A percentile compares a stretch with the other conserved stretches of the same genome.
These are phyloP conservation scores for Euproctis similis DNA, from an alignment of 2,888 invertebrate species.

Conservation along the genomic window DNA sequence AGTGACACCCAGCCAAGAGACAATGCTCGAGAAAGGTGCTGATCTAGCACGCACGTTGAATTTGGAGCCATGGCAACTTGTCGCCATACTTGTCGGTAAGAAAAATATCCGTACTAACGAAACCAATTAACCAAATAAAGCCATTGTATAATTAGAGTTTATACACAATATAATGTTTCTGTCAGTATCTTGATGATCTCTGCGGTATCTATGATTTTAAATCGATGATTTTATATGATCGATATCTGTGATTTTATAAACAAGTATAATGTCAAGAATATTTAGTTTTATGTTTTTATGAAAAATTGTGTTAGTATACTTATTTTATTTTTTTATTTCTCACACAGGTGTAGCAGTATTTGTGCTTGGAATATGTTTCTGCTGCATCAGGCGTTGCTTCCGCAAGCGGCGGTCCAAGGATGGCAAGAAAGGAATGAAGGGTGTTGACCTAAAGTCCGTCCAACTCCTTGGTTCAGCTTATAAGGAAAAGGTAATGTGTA, in stretches of 20 bases:
- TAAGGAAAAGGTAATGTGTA: slow-evolving; percentile 94
- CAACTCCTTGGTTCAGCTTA: slow-evolving; percentile 96
- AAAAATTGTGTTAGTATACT: too few species aligned
- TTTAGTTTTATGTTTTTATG: too few species aligned
- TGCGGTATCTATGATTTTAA: too few species aligned
- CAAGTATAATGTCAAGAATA: too few species aligned
- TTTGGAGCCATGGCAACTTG: slow-evolving; percentile 89
- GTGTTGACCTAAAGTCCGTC: slow-evolving; percentile 97
- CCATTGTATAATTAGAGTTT: too few species aligned
- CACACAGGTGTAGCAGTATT: slow-evolving; percentile 83
- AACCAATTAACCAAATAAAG: too few species aligned
- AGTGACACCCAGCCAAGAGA: slow-evolving; percentile 55
- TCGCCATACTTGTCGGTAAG: slow-evolving; percentile 88
- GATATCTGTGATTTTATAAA: too few species aligned
- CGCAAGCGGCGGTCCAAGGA: slow-evolving; percentile 94
- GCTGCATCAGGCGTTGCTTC: slow-evolving; percentile 94
- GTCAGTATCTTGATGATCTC: too few species aligned
- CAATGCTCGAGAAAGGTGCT: slow-evolving; percentile 74
- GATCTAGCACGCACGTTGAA: slow-evolving; percentile 82
- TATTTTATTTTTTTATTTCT: too few species aligned
- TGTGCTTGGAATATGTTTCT: slow-evolving; percentile 90
- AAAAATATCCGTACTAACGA: not conserved
- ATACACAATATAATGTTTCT: too few species aligned
- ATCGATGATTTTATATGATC: too few species aligned
- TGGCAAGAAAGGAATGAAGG: slow-evolving; percentile 95